Percentiles rank a stretch among this genome's conserved stretches.
phyloP scores from a whole-genome alignment of 2,113 vertebrate species.

The Lepus europaeus region DNA sequence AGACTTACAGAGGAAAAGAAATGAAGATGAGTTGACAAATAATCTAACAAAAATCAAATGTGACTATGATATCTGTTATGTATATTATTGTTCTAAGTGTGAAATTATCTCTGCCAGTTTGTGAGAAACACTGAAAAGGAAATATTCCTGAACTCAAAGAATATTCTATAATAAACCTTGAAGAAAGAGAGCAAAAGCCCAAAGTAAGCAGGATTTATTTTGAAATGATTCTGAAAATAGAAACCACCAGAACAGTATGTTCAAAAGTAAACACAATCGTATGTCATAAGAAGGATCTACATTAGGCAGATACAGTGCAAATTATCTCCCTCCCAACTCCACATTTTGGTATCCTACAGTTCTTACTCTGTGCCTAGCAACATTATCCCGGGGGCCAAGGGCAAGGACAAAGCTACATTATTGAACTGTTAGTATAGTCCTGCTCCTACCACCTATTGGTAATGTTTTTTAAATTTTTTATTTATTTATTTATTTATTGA shows the following conservation, averaged over 20 bases:
- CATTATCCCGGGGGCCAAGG: not conserved
- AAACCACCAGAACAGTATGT: not conserved
- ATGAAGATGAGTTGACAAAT: slow-evolving; percentile 46
- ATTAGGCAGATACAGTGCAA: not conserved
- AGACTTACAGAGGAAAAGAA: slow-evolving; percentile 69
- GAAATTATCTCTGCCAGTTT: not conserved
- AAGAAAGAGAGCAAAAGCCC: not conserved
- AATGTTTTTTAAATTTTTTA: not conserved
- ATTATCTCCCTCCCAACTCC: not conserved
- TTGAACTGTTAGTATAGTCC: not conserved
- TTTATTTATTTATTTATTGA: too few species aligned
- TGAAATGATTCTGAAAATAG: slow-evolving; percentile 51
- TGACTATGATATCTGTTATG: not conserved
- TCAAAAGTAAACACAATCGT: not conserved
- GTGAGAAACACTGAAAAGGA: not conserved
- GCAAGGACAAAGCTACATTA: not conserved
- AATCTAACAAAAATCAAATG: not conserved
- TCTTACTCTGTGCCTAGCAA: not conserved
- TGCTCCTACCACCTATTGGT: not conserved
- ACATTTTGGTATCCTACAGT: not conserved
- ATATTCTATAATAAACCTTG: slow-evolving; percentile 30
- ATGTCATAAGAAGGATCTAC: not conserved
- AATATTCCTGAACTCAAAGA: not conserved
- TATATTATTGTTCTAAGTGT: not conserved
- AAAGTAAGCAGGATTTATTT: slow-evolving; percentile 6